A percentile compares a stretch with the other conserved stretches of the same genome.
phyloP scores from a whole-genome alignment of 2,797 vertebrate species.

The Iguana delicatissima region DNA sequence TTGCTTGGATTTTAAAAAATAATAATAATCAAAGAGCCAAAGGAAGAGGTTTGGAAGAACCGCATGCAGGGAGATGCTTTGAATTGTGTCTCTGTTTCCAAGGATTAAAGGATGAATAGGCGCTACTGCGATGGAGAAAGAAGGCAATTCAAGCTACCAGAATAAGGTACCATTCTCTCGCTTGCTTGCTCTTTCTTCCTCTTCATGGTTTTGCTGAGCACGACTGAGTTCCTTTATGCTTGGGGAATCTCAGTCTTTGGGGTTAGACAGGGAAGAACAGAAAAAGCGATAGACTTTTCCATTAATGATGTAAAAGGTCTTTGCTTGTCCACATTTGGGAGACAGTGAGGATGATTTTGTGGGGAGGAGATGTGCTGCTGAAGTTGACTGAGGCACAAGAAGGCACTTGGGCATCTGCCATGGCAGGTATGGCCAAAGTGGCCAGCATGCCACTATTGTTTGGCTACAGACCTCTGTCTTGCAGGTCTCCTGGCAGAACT shows the following conservation, averaged over 20 bases:
- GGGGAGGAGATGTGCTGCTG: background rate
- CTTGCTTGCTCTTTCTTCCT: constrained; percentile 34
- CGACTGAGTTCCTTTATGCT: constrained; percentile 75
- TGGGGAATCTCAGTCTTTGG: constrained; percentile 43
- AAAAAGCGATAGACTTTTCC: background rate
- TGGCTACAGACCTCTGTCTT: background rate
- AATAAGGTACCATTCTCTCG: constrained; percentile 85
- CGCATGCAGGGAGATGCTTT: constrained; percentile 72
- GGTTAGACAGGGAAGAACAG: background rate
- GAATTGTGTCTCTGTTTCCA: constrained; percentile 82
- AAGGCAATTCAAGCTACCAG: constrained; percentile 79
- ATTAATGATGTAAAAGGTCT: constrained; percentile 10
- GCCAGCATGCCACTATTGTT: background rate
- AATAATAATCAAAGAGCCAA: constrained; percentile 53
- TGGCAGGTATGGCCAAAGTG: background rate
- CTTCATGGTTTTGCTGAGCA: constrained; percentile 62
- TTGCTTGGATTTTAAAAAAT: constrained; percentile 48
- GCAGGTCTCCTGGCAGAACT: background rate
- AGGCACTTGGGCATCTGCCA: background rate
- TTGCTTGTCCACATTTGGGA: background rate
- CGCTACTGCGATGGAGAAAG: constrained; percentile 85
- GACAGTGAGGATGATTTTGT: too few relatives aligned
- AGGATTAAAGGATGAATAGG: constrained; percentile 85
- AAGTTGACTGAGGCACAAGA: constrained; percentile 15
- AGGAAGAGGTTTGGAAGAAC: constrained; percentile 61